Conservation (phyloP, 2,113 vertebrate genomes). For the Mustelus asterias region DNA sequence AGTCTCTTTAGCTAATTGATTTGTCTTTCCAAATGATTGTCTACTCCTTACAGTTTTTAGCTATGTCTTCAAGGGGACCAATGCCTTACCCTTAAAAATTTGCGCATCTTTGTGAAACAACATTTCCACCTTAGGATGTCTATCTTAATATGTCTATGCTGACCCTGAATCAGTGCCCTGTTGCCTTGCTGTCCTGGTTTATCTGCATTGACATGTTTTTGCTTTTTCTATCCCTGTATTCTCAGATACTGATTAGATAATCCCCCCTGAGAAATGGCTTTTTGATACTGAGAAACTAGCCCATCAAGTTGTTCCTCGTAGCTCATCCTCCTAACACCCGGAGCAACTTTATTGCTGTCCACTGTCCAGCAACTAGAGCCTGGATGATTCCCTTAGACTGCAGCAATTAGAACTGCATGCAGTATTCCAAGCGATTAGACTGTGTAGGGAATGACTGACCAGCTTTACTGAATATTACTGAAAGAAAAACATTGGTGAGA, state of each 20-base stretch:
- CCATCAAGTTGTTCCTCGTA: not conserved
- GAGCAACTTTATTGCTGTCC: not conserved
- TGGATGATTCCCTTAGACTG: not conserved
- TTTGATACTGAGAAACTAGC: not conserved
- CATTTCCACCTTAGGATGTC: not conserved
- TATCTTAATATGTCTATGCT: too few relatives aligned
- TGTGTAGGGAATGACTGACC: not conserved
- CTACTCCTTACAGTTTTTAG: too few relatives aligned
- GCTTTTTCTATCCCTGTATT: not conserved
- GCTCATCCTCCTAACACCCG: not conserved
- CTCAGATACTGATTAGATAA: not conserved
- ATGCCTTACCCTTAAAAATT: not conserved
- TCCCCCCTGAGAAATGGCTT: not conserved
- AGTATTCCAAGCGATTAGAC: not conserved
- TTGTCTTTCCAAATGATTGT: not conserved
- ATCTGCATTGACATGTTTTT: not conserved
- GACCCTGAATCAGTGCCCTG: not conserved
- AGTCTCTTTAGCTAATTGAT: not conserved
- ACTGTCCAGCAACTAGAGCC: not conserved
- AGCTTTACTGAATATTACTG: not conserved
- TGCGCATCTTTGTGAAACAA: not conserved
- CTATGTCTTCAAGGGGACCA: not conserved
- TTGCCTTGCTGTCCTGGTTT: not conserved
- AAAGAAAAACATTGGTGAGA: not conserved
- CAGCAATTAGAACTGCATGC: not conserved